A percentile compares a stretch with the other conserved stretches of the same genome.
Evolutionary conservation across 1,140 invertebrate genomes (phyloP).

Genomic region (Aporrectodea caliginosa): DNA sequence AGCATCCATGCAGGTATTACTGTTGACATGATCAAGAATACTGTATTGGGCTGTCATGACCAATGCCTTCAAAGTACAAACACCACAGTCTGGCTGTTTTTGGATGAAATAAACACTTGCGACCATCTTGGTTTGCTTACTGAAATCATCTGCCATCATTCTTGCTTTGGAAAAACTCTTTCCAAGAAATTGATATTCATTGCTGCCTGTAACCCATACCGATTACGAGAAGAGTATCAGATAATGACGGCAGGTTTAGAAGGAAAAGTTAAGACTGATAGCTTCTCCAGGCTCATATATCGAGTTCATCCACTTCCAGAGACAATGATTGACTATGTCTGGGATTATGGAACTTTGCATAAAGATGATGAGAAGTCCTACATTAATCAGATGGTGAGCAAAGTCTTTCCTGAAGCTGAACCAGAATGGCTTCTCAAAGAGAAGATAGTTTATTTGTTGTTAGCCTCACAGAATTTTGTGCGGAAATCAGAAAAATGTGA

Average conservation of each 20-base stretch:
- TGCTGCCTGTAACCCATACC: conserved; percentile 42
- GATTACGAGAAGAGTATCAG: conserved; percentile 28
- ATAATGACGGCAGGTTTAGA: conserved; percentile 37
- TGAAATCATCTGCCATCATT: conserved; percentile 38
- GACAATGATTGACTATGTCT: conserved; percentile 40
- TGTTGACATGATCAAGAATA: conserved; percentile 28
- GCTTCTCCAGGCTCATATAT: conserved; percentile 38
- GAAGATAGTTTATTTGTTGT: conserved; percentile 22
- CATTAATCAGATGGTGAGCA: conserved; percentile 36
- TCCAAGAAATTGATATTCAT: conserved; percentile 36
- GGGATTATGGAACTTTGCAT: conserved; percentile 40
- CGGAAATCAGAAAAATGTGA: conserved; percentile 26
- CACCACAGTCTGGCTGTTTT: conserved; percentile 33
- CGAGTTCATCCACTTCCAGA: conserved; percentile 40
- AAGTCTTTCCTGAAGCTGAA: conserved; percentile 7
- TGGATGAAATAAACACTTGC: conserved; percentile 42
- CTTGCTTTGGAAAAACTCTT: conserved; percentile 30
- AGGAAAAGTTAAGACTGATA: conserved; percentile 37
- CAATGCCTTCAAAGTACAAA: conserved; percentile 14
- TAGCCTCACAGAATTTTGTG: conserved; percentile 37
- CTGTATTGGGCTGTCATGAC: conserved; percentile 14
- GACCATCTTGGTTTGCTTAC: conserved; percentile 36
- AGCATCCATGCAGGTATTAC: conserved; percentile 39
- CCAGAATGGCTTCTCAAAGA: neutral
- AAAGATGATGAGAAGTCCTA: conserved; percentile 37